phyloP scores from a whole-genome alignment of 2,113 vertebrate species.

The Pycnonotus jocosus region DNA sequence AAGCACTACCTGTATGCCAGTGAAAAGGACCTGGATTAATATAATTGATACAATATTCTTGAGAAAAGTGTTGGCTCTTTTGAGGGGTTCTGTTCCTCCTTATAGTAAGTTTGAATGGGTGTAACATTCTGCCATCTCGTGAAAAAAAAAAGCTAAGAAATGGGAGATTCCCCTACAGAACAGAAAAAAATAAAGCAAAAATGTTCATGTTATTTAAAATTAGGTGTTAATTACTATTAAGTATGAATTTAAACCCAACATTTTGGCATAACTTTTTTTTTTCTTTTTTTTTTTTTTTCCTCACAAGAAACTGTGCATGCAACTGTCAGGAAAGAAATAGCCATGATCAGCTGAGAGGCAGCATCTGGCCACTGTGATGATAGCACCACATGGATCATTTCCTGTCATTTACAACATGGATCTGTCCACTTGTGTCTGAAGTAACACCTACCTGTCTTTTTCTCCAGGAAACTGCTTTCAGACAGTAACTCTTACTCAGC shows the following conservation, averaged over 20 bases:
- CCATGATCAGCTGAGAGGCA: neutral
- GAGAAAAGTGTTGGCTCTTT: neutral
- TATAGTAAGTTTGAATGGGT: neutral
- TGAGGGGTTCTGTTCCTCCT: neutral
- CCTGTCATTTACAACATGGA: neutral
- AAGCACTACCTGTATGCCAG: neutral
- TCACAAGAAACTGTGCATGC: neutral
- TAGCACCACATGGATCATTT: neutral
- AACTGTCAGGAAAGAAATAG: neutral
- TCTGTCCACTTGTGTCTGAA: neutral
- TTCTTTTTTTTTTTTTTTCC: neutral
- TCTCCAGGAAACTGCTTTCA: neutral
- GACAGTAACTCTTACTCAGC: neutral
- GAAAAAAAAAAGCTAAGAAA: neutral
- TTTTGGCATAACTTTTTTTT: neutral
- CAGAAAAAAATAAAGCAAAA: neutral
- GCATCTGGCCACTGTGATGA: neutral
- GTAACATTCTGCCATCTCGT: neutral
- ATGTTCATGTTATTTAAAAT: neutral
- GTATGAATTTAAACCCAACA: neutral
- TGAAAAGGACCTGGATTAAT: neutral
- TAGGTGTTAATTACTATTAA: neutral
- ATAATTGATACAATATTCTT: neutral
- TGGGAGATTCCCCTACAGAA: neutral
- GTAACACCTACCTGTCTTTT: neutral